These are phyloP conservation scores for Microplitis manilae DNA, from an alignment of 2,888 invertebrate species.

Conservation along the genomic window DNA sequence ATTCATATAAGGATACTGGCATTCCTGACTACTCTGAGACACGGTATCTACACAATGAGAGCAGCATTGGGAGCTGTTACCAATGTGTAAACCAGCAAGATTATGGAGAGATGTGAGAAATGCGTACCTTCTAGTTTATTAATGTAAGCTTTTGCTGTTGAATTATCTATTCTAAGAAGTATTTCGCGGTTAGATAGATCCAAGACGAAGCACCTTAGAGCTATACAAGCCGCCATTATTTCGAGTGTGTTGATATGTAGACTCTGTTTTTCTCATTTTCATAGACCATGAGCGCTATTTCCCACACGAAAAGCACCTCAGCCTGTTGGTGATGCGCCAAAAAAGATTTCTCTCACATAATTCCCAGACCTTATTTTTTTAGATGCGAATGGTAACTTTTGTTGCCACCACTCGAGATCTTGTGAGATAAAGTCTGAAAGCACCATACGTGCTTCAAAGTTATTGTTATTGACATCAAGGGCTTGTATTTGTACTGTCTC, in stretches of 20 bases:
- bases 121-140: too few species aligned
- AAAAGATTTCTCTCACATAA: constrained; percentile 34
- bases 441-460: constrained; percentile 39
- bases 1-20: too few species aligned
- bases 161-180: constrained; percentile 4
- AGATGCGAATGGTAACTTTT: constrained; percentile 11
- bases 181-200: not conserved
- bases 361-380: constrained; percentile 34
- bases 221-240: constrained; percentile 34
- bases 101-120: too few species aligned
- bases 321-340: constrained; percentile 38
- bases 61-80: too few species aligned
- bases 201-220: too few species aligned
- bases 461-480: constrained; percentile 13
- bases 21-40: too few species aligned
- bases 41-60: too few species aligned
- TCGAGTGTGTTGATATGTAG: constrained; percentile 49
- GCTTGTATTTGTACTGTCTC: constrained; percentile 34
- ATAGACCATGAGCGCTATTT: constrained; percentile 37
- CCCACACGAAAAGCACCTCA: constrained; percentile 43
- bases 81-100: too few species aligned
- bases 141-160: too few species aligned
- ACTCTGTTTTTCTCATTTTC: constrained; percentile 37
- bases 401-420: constrained; percentile 41
- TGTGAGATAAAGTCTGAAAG: constrained; percentile 26